Conservation (phyloP, 2,113 vertebrate species). For the Tetrax tetrax region DNA sequence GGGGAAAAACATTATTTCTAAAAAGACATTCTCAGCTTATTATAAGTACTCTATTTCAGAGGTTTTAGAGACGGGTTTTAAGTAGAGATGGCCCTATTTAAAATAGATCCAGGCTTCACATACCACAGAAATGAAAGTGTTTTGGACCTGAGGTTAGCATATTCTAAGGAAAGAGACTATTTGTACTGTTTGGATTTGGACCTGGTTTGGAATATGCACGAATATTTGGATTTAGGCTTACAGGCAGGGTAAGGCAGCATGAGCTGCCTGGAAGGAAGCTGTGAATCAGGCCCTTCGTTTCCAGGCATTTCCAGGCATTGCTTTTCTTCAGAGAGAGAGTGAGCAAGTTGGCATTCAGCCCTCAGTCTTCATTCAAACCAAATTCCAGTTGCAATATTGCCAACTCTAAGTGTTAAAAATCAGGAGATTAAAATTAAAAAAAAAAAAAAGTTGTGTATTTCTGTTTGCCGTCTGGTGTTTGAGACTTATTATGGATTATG, state of each 20-base stretch:
- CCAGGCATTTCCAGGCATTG: conserved; percentile 31
- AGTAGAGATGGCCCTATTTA: background rate
- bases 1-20: background rate
- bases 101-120: background rate
- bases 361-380: conserved; percentile 59
- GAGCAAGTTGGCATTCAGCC: conserved; percentile 36
- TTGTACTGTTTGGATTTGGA: background rate
- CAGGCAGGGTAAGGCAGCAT: background rate
- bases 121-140: background rate
- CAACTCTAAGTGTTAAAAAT: conserved; percentile 51
- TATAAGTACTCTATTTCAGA: background rate
- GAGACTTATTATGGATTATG: conserved; percentile 40
- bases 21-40: background rate
- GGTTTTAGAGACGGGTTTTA: background rate
- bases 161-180: background rate
- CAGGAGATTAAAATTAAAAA: background rate
- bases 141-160: background rate
- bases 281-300: conserved; percentile 20
- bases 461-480: conserved; percentile 59
- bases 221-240: background rate
- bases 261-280: background rate
- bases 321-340: conserved; percentile 20
- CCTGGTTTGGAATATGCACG: background rate
- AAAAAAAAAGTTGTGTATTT: conserved; percentile 30
- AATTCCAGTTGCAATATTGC: conserved; percentile 59